Conservation (phyloP, 2,797 vertebrate species). For the Otus scops region DNA sequence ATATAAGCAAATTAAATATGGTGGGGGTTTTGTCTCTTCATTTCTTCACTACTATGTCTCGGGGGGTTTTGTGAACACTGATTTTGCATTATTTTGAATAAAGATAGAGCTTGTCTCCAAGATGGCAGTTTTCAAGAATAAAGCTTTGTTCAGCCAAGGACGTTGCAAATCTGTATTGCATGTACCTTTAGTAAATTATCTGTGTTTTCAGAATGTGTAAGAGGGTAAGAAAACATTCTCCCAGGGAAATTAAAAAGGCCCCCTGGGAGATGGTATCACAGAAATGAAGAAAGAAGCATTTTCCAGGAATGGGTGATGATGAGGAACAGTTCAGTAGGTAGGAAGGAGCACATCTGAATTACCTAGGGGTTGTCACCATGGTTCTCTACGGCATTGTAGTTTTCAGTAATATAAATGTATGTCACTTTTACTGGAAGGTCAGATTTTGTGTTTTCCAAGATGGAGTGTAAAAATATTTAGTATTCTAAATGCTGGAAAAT, state of each 20-base stretch:
- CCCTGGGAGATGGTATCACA: not conserved
- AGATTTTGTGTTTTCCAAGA: not conserved
- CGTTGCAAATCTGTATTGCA: not conserved
- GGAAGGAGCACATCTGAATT: not conserved
- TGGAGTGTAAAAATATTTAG: not conserved
- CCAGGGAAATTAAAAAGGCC: not conserved
- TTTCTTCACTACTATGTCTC: not conserved
- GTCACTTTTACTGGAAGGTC: not conserved
- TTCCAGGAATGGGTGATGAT: not conserved
- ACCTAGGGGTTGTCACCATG: not conserved
- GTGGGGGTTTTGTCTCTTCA: not conserved
- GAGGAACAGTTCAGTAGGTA: not conserved
- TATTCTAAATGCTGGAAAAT: not conserved
- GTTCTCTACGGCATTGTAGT: not conserved
- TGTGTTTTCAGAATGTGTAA: not conserved
- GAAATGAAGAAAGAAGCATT: not conserved
- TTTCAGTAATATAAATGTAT: not conserved
- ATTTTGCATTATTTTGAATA: not conserved
- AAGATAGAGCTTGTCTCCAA: not conserved
- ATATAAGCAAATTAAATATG: not conserved
- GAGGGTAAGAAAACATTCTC: not conserved
- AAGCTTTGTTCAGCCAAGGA: not conserved
- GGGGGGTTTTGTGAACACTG: not conserved
- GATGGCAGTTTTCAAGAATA: not conserved
- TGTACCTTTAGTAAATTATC: not conserved